phyloP scores from a whole-genome alignment of 2,888 invertebrate genomes.

The Temnothorax rugatulus region DNA sequence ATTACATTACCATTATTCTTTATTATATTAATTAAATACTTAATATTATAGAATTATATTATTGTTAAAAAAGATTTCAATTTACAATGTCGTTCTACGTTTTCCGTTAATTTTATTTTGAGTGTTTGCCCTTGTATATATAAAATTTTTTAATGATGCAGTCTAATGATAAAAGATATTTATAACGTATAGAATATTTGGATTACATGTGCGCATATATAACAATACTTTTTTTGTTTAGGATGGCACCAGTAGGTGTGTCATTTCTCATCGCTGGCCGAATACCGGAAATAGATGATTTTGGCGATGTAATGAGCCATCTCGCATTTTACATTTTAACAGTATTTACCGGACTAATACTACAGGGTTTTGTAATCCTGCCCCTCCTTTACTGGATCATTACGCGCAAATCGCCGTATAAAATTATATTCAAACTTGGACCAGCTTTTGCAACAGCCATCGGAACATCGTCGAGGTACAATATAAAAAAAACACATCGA shows the following conservation, averaged over 20 bases:
- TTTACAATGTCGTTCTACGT: not conserved
- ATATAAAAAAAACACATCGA: not conserved
- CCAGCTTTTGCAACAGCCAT: conserved; percentile 98
- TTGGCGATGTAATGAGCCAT: conserved; percentile 93
- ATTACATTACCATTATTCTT: not conserved
- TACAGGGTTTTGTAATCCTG: conserved; percentile 96
- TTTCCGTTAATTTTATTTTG: not conserved
- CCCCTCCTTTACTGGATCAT: conserved; percentile 94
- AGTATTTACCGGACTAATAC: conserved; percentile 94
- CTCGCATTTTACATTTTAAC: conserved; percentile 97
- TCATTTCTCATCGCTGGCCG: conserved; percentile 96
- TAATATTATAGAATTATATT: not conserved
- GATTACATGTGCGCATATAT: not conserved
- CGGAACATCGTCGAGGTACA: conserved; percentile 93
- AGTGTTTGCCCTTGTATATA: not conserved
- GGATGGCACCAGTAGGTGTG: conserved; percentile 95
- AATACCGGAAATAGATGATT: conserved; percentile 95
- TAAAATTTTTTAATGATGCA: conserved; percentile 9
- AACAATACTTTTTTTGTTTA: conserved; percentile 80
- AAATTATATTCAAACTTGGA: conserved; percentile 92
- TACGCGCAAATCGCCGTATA: conserved; percentile 93
- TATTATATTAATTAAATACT: not conserved
- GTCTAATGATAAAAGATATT: not conserved
- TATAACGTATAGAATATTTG: not conserved
- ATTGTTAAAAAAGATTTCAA: not conserved